Evolutionary conservation across 2,797 vertebrate genomes (phyloP).

Genomic region (Scolopax rusticola): DNA sequence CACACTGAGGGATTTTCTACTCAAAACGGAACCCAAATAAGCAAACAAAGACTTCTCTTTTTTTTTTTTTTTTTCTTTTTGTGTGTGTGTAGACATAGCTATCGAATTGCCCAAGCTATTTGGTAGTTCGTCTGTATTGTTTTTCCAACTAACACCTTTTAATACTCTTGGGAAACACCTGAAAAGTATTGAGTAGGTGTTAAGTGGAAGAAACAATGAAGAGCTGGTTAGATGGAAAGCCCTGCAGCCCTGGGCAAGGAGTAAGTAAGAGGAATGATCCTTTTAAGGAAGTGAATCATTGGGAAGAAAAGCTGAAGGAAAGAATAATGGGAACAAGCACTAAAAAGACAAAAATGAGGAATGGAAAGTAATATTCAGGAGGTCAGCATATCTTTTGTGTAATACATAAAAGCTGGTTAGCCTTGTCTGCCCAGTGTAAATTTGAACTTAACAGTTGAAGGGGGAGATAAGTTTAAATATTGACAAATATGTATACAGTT

Average conservation of each 20-base stretch:
- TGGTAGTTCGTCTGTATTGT: slow-evolving; percentile 25
- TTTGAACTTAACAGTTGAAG: not conserved
- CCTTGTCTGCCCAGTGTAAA: not conserved
- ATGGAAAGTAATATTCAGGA: not conserved
- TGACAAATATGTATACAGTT: not conserved
- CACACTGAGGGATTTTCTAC: not conserved
- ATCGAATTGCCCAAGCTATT: not conserved
- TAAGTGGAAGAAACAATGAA: slow-evolving; percentile 39
- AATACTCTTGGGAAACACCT: slow-evolving; percentile 48
- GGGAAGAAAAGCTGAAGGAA: slow-evolving; percentile 5
- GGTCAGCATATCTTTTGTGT: not conserved
- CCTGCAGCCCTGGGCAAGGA: not conserved
- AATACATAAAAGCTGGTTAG: not conserved
- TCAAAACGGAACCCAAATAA: slow-evolving; percentile 24
- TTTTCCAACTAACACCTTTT: slow-evolving; percentile 42
- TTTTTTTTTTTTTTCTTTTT: not conserved
- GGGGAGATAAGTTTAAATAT: not conserved
- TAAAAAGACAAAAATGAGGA: not conserved
- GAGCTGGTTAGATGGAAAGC: slow-evolving; percentile 5
- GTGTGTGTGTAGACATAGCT: not conserved
- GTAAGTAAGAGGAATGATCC: not conserved
- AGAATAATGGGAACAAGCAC: not conserved
- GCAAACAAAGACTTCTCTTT: not conserved
- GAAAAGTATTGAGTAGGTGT: slow-evolving; percentile 44
- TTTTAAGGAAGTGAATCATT: slow-evolving; percentile 35